Evolutionary conservation across 2,113 vertebrate genomes (phyloP), one percentile per base, ranked within the genome.

Genomic region (Bolborhynchus lineola): DNA sequence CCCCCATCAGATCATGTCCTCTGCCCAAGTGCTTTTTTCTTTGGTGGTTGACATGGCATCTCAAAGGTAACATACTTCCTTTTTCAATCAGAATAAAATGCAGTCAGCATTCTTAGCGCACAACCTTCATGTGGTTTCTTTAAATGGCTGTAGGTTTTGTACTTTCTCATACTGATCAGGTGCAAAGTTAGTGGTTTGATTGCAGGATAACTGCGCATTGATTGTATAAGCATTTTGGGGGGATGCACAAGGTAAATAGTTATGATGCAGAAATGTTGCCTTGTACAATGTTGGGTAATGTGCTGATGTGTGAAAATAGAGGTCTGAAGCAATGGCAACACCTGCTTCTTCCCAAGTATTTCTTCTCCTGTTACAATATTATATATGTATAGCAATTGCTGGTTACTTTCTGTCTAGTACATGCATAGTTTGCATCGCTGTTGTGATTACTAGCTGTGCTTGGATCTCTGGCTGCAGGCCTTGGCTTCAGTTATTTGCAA

Each of bases 281-380:
- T 64, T 47, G 53, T 26, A 92, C 79, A 77, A 37, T 80, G 31
- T 42, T 82, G 59, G 20, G 26, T 16, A 13, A 17, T 82, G 44
- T 37, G 24, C 67, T 82, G 52, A 39, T 52, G 16, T 70, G 62
- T 25, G 82, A 95, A 94, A 96, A 92, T 82, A 90, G 85, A 71
- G 37, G 10, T 57, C 63, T 76, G 82, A 85, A 92, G 47, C 47
- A 92, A 46, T 17, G 21, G 24, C 41, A 74, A 29, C 90, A 88
- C 67, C 63, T 93, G 59, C 41, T 92, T 70, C 90, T 88, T 85
- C 71, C 19, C 16, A 65, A 90, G 53, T 76, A 72, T 62, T 94
- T 92, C 70, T 86, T 96, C 90, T 82, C 70, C 62, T 82, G 26
- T 96, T 94, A 82, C 53, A 80, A 19, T 52, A 65, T 74, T 92